Evolutionary conservation across 2,888 invertebrate genomes (phyloP), one percentile per base, ranked within the genome.

Genomic region (Volucella bombylans): DNA sequence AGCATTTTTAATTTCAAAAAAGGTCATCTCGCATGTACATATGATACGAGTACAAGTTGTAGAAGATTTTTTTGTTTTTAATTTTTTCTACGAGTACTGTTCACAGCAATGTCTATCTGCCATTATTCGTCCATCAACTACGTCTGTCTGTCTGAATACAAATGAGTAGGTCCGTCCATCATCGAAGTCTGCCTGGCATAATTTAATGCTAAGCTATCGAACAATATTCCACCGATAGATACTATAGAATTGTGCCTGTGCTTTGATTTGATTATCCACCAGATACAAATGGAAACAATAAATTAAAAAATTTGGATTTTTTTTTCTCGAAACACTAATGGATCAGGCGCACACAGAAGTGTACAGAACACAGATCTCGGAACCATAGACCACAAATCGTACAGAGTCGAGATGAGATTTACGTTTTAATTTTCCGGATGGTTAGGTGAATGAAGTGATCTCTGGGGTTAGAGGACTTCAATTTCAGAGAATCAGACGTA

Each of bases 371-470:
- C 31, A 31, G 31, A 31, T 31, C 31, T 31, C 31, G 31, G 31
- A 31, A 6, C 6, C 31, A 31, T 6, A 31, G 31, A 2, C 31
- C 31, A 31, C 6, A 31, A 6, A 0, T 31, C 31, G 31, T 31
- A 31, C 31, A 4, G 31, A 31, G 31, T 31, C 31, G 4, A 6
- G 31, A 31, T 31, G 6, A 31, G 59, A 76, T 76, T 76, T 54
- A 52, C 61, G 68, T 76, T 68, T 68, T 43, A 74, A 74, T 74
- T 74, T 67, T 59, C 57, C 74, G 43, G 50, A 49, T 76, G 59
- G 61, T 68, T 76, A 50, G 68, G 14, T 68, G 45, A 68, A 68
- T 61, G 9, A 61, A 76, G 67, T 31, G 6, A 31, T 31, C 31
- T 31, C 31, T 31, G 31, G 31, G 31, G 31, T 31, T 31, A 31